Evolutionary conservation across 2,888 invertebrate genomes (phyloP), one percentile per base, ranked within the genome.

Genomic region (Lasioglossum pauxillum): DNA sequence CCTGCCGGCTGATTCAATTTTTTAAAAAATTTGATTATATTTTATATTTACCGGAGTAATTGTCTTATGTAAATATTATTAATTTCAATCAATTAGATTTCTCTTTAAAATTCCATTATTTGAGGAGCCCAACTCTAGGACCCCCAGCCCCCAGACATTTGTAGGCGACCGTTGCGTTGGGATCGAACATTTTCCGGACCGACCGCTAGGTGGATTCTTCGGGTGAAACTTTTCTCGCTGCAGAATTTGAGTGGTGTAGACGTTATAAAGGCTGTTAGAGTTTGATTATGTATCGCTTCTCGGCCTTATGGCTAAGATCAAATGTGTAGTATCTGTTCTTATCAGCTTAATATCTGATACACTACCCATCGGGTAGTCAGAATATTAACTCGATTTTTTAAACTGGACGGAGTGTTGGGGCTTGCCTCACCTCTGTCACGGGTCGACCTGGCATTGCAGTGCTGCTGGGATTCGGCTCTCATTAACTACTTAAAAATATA

Each of bases 311-410:
- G 78, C 69, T 78, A 71, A 78, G 78, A 78, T 78, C 78, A 78
- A 78, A 71, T 44, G 80, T 57, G 46, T 77, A 35, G 53, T 72
- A 73, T 78, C 75, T 80, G 82, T 82, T 82, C 82, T 82, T 82
- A 82, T 82, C 78, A 82, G 82, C 82, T 82, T 74, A 74, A 78
- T 82, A 78, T 78, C 78, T 82, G 78, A 74, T 74, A 73, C 49
- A 73, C 49, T 78, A 16, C 53, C 67, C 67, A 73, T 53, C 14
- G 35, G 67, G 73, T 27, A 73, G 41, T 82, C 23, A 78, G 73
- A 74, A 82, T 74, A 74, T 82, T 82, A 82, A 82, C 12, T 31
- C 67, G 46, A 75, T 82, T 82, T 82, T 80, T 69, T 31, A 0
- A 44, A 75, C 16, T 12, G 1, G 60, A 72, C 27, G 57, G 35